phyloP scores from a whole-genome alignment of 92 coral and sea anemone genomes.

The Parazoanthus darwini region DNA sequence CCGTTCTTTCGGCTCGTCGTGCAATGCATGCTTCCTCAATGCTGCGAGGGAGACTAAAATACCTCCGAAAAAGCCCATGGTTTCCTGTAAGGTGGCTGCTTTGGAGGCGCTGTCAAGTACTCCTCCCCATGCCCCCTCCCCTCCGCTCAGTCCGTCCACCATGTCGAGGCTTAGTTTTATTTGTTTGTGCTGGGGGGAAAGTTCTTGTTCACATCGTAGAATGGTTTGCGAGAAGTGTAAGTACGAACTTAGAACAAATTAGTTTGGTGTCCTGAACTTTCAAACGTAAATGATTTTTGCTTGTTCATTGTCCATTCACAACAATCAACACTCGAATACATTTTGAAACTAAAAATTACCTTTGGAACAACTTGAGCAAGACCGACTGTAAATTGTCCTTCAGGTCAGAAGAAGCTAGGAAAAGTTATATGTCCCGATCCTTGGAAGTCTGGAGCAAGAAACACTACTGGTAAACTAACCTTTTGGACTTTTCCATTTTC shows the following conservation, averaged over 20 bases:
- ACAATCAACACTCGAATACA: too few species aligned
- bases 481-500: neutral
- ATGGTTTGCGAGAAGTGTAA: conserved; percentile 45
- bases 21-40: too few species aligned
- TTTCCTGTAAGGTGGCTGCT: too few species aligned
- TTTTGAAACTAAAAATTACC: too few species aligned
- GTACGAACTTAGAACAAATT: too few species aligned
- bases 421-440: conserved; percentile 98
- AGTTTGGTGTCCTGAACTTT: neutral
- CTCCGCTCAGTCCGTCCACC: neutral
- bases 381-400: neutral
- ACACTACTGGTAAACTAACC: conserved; percentile 75
- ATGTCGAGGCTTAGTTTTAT: neutral
- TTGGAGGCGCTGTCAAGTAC: too few species aligned
- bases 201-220: too few species aligned
- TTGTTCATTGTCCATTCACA: too few species aligned
- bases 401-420: conserved; percentile 95
- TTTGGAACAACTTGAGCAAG: too few species aligned
- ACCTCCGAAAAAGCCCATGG: too few species aligned
- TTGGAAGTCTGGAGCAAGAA: conserved; percentile 97
- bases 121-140: neutral
- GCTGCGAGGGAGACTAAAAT: too few species aligned
- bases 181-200: neutral
- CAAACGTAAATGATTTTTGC: neutral
- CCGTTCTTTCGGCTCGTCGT: too few species aligned